These are phyloP conservation scores for Ypsolopha sequella DNA, from an alignment of 2,888 invertebrate genomes.

Conservation along the genomic window DNA sequence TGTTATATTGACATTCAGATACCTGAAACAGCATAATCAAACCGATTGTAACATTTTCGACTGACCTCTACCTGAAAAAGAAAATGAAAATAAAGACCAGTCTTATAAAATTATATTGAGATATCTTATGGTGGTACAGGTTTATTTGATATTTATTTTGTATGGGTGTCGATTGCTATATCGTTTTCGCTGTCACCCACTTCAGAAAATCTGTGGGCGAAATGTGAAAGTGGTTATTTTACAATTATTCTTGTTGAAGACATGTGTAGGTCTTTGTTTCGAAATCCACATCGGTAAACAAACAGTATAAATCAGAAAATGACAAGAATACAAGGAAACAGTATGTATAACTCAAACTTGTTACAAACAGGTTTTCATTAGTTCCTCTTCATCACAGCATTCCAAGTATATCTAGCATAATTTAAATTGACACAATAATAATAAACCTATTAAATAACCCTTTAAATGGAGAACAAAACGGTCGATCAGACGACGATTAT, in stretches of 20 bases:
- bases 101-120: slow-evolving; percentile 6
- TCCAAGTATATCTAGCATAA: no score
- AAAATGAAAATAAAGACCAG: slow-evolving; percentile 13
- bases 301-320: no score
- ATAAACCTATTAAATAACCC: no score
- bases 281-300: no score
- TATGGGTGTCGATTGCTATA: slow-evolving; percentile 28
- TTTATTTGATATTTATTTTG: background rate
- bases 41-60: slow-evolving; percentile 6
- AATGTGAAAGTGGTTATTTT: slow-evolving; percentile 40
- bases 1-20: background rate
- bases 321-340: no score
- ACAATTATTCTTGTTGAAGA: background rate
- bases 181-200: slow-evolving; percentile 32
- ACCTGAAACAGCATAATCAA: background rate
- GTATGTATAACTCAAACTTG: no score
- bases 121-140: background rate
- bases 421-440: no score
- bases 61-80: slow-evolving; percentile 62
- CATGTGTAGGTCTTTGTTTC: no score
- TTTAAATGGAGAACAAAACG: no score
- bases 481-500: background rate
- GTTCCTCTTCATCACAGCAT: no score
- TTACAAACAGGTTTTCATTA: no score
- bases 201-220: slow-evolving; percentile 39